These are phyloP conservation scores for Pterois miles DNA, from an alignment of 2,797 vertebrate species.

Conservation along the genomic window DNA sequence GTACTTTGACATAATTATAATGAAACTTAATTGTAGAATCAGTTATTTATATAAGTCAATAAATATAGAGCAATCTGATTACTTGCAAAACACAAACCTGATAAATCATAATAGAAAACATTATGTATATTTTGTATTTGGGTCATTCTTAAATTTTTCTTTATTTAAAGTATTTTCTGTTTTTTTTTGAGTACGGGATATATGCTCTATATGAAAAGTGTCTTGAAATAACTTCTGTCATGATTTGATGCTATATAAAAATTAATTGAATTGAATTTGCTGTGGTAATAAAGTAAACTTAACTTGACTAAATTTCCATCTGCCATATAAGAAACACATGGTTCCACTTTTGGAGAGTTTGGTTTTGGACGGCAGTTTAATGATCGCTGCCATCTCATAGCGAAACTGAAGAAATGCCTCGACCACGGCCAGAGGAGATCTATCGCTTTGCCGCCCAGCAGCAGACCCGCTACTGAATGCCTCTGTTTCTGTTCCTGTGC, in stretches of 20 bases:
- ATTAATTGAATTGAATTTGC: too few species aligned
- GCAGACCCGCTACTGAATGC: conserved; percentile 65
- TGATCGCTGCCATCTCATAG: conserved; percentile 17
- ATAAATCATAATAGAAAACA: not conserved
- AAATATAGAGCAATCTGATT: not conserved
- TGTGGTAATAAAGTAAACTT: not conserved
- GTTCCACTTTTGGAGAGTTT: not conserved
- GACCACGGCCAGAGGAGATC: conserved; percentile 48
- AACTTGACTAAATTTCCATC: not conserved
- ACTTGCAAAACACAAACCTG: not conserved
- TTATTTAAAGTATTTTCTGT: not conserved
- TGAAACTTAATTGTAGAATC: not conserved
- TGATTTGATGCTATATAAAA: too few species aligned
- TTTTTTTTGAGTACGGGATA: not conserved
- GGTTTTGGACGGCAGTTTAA: not conserved
- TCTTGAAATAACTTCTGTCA: too few species aligned
- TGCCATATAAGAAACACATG: not conserved
- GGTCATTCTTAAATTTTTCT: not conserved
- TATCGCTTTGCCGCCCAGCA: conserved; percentile 57
- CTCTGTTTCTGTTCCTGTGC: conserved; percentile 77
- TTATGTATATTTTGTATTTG: not conserved
- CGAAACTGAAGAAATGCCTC: conserved; percentile 42
- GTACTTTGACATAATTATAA: not conserved
- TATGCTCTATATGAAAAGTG: too few species aligned
- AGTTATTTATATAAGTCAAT: not conserved